phyloP scores from a whole-genome alignment of 2,797 vertebrate genomes.

The Propithecus deckenii region DNA sequence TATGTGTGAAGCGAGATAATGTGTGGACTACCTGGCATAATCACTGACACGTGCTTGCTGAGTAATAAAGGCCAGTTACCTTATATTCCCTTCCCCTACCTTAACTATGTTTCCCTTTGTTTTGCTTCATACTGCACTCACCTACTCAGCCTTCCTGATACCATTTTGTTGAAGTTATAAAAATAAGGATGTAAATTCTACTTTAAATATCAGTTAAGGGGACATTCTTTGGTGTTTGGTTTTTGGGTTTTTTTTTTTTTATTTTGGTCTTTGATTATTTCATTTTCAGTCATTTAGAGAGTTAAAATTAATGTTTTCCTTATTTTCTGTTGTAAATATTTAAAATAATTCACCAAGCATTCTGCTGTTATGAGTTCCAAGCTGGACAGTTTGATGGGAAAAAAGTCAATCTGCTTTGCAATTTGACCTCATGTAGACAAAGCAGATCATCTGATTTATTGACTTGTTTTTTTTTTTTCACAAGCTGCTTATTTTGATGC shows the following conservation, averaged over 20 bases:
- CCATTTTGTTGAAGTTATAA: not conserved
- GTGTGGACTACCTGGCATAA: rapidly evolving
- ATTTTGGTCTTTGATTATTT: not conserved
- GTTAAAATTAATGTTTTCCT: not conserved
- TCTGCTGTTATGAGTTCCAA: not conserved
- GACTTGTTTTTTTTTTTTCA: not conserved
- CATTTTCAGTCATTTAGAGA: not conserved
- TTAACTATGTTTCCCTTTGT: not conserved
- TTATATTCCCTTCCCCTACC: not conserved
- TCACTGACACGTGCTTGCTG: not conserved
- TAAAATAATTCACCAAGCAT: not conserved
- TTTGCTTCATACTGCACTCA: not conserved
- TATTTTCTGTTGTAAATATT: not conserved
- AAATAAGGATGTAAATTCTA: not conserved
- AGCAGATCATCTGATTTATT: not conserved
- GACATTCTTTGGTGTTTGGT: not conserved
- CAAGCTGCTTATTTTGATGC: not conserved
- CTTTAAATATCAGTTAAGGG: not conserved
- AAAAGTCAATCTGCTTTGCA: not conserved
- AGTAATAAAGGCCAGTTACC: not conserved
- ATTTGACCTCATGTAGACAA: not conserved
- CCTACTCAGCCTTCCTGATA: not conserved
- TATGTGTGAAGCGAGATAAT: not conserved
- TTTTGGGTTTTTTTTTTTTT: not conserved
- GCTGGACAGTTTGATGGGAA: not conserved